Percentiles rank a stretch among this genome's conserved stretches.
phyloP scores from a whole-genome alignment of 2,797 vertebrate genomes.

The Lacerta viridis region DNA sequence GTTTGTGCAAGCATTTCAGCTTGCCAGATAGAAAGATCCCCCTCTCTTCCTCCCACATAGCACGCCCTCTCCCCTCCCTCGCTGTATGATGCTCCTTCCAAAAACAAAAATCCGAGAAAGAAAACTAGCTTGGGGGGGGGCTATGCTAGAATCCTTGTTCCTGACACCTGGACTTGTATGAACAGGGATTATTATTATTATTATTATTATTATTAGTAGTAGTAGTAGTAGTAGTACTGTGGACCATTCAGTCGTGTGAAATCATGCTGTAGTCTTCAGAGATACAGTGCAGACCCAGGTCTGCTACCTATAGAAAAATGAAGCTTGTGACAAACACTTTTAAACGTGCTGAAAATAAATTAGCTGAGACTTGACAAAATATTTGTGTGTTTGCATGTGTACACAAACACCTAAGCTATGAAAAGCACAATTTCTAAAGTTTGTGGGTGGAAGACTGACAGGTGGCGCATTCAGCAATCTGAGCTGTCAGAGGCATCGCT shows the following conservation, averaged over 20 bases:
- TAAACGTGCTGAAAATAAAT: conserved; percentile 57
- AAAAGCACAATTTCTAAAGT: conserved; percentile 60
- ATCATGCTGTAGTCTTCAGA: not conserved
- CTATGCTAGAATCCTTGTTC: not conserved
- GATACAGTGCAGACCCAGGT: not conserved
- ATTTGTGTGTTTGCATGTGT: not conserved
- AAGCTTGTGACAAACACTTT: conserved; percentile 18
- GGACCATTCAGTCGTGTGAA: not conserved
- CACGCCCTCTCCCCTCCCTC: too few species aligned
- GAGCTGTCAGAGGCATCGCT: not conserved
- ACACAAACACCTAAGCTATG: conserved; percentile 21
- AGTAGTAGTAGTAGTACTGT: not conserved
- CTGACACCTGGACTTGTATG: not conserved
- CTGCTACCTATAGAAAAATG: not conserved
- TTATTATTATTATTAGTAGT: too few species aligned
- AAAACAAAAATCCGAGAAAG: not conserved
- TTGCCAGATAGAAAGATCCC: too few species aligned
- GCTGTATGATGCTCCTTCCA: too few species aligned
- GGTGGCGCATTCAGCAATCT: not conserved
- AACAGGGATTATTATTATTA: too few species aligned
- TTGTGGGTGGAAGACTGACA: conserved; percentile 51
- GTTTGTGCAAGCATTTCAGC: too few species aligned
- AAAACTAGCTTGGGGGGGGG: not conserved
- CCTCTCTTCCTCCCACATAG: too few species aligned
- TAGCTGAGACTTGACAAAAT: conserved; percentile 28